Evolutionary conservation across 2,797 vertebrate genomes (phyloP).

Genomic region (Myotis pilosus): DNA sequence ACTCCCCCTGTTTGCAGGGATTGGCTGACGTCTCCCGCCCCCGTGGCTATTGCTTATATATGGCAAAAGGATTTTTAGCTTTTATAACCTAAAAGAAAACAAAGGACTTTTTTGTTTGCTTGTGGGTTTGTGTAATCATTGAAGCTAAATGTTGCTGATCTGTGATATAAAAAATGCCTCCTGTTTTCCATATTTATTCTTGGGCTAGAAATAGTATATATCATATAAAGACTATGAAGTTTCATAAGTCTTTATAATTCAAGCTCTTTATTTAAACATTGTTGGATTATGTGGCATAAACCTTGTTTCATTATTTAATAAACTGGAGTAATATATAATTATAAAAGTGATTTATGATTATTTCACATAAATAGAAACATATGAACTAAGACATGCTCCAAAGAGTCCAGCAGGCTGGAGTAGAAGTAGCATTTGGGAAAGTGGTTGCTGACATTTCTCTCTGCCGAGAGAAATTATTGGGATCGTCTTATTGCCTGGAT

Average conservation of each 20-base stretch:
- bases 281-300: conserved; percentile 32
- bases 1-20: not conserved
- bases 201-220: conserved; percentile 4
- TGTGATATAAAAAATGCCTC: conserved; percentile 5
- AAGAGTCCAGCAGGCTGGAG: not conserved
- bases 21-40: not conserved
- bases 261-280: conserved; percentile 64
- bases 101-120: not conserved
- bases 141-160: conserved; percentile 25
- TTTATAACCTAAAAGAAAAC: conserved; percentile 46
- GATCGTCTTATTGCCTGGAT: not conserved
- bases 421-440: not conserved
- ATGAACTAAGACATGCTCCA: conserved; percentile 17
- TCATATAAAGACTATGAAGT: conserved; percentile 38
- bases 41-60: not conserved
- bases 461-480: not conserved
- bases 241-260: conserved; percentile 60
- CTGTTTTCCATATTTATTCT: conserved; percentile 58
- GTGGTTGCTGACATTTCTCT: not conserved
- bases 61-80: conserved; percentile 36
- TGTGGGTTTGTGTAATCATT: not conserved
- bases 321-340: conserved; percentile 53
- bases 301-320: conserved; percentile 73
- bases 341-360: not conserved
- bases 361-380: conserved; percentile 50